Base-by-base conservation (phyloP, 2,888 invertebrate genomes). In the Pandemis corylana region DNA sequence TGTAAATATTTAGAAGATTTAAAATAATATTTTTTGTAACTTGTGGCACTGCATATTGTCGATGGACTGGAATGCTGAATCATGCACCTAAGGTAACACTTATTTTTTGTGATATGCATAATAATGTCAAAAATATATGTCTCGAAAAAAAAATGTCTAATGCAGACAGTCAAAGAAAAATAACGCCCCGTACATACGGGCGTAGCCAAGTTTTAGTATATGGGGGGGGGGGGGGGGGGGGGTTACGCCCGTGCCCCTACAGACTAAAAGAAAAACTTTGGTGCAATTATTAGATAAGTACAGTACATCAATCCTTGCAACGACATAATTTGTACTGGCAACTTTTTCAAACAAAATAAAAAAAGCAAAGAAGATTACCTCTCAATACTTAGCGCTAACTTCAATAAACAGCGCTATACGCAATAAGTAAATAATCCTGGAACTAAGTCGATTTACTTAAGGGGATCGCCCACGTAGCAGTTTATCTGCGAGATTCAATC, bases 401-500 rank as follows among this genome's bases (percentile, higher is more conserved):
- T 59, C 56, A 59, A 59, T 5, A 28, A 20, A 59, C 15, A 12
- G 6, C 12, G n/a, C 28, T 59, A 9, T 59, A 9, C 9, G 7
- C 59, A 59, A 28, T 12, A 12, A 28, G 28, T 12, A 69, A 59
- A 10, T 36, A 28, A 61, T 51, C 10, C 41, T 41, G 9, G 51
- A 66, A 65, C 7, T 46, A 63, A 59, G 59, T 41, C 15, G 42
- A 20, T 67, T 28, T 61, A 41, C 49, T 6, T 51, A 28, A 53
- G n/a, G 42, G 42, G 13, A 59, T 59, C 73, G 56, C 65, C 69
- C 65, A 53, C 65, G 62, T 10, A 2, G 20, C 59, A 63, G 6
- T 62, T 73, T 69, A 66, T 61, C 65, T 49, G 41, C 46, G 15
- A 73, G 65, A 74, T 66, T 42, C 36, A 28, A 51, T 69, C 67